Evolutionary conservation across 53 echinoderm and acorn worm species (phyloP).

Genomic region (Mesocentrotus franciscanus): DNA sequence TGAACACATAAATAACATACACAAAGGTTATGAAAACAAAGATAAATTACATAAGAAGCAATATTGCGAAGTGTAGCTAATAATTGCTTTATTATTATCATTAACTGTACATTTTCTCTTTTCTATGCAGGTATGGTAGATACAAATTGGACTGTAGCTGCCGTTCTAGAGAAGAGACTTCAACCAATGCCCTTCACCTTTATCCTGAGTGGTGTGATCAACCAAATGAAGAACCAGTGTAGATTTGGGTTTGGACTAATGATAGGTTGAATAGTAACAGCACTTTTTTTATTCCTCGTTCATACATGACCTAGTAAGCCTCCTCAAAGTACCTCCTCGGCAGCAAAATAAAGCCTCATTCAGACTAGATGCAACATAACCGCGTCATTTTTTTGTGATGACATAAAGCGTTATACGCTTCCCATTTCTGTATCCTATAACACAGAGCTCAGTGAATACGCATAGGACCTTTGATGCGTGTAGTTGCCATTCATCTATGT

Average conservation of each 20-base stretch:
- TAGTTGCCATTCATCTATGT: no score
- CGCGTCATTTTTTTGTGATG: no score
- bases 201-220: slow-evolving; percentile 89
- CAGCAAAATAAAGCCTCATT: neutral
- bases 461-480: no score
- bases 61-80: no score
- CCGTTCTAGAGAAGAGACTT: slow-evolving; percentile 91
- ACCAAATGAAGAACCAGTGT: slow-evolving; percentile 90
- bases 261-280: slow-evolving; percentile 80
- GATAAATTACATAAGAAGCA: no score
- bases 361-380: no score
- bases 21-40: no score
- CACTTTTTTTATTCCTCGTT: neutral
- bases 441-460: no score
- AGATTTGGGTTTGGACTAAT: slow-evolving; percentile 96
- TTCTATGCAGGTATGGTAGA: slow-evolving; percentile 85
- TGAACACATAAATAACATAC: no score
- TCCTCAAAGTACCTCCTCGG: neutral
- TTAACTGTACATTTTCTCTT: neutral
- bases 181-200: slow-evolving; percentile 96
- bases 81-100: no score
- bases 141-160: slow-evolving; percentile 97
- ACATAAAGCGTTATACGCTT: no score
- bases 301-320: neutral
- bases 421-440: no score